Evolutionary conservation across 2,888 invertebrate genomes (phyloP).

Genomic region (Dermolepida albohirtum): DNA sequence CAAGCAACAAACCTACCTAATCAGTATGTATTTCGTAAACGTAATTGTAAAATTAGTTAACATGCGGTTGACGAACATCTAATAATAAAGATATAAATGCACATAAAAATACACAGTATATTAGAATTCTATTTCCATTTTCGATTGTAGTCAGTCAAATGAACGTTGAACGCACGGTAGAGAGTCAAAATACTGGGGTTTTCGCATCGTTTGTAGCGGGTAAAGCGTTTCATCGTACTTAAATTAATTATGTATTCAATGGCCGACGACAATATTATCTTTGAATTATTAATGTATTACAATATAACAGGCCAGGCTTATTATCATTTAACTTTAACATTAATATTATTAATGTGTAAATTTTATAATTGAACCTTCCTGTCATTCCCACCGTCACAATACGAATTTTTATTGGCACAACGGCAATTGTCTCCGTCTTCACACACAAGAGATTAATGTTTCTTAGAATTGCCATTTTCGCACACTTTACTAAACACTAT

Average conservation of each 20-base stretch:
- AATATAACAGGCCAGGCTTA: conserved; percentile 37
- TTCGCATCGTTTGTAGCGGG: conserved; percentile 25
- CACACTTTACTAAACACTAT: no score
- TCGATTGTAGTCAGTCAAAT: conserved; percentile 38
- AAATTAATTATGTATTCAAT: conserved; percentile 40
- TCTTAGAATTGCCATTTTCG: no score
- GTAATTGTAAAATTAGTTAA: conserved; percentile 42
- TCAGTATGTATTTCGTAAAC: conserved; percentile 37
- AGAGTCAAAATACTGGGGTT: conserved; percentile 15
- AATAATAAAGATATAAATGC: conserved; percentile 43
- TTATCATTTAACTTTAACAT: conserved; percentile 39
- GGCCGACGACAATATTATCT: conserved; percentile 37
- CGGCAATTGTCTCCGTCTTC: conserved; percentile 3
- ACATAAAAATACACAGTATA: conserved; percentile 42
- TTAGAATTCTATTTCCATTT: conserved; percentile 43
- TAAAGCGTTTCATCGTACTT: conserved; percentile 12
- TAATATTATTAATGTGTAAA: conserved; percentile 39
- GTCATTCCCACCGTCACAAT: conserved; percentile 13
- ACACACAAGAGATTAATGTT: no score
- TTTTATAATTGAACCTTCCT: conserved; percentile 38
- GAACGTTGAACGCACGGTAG: conserved; percentile 17
- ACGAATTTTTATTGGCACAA: conserved; percentile 13
- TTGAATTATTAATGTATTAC: conserved; percentile 42
- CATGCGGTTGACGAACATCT: conserved; percentile 40
- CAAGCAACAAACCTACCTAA: conserved; percentile 22